phyloP scores from a whole-genome alignment of 2,113 vertebrate genomes.

The Bostrychus sinensis region DNA sequence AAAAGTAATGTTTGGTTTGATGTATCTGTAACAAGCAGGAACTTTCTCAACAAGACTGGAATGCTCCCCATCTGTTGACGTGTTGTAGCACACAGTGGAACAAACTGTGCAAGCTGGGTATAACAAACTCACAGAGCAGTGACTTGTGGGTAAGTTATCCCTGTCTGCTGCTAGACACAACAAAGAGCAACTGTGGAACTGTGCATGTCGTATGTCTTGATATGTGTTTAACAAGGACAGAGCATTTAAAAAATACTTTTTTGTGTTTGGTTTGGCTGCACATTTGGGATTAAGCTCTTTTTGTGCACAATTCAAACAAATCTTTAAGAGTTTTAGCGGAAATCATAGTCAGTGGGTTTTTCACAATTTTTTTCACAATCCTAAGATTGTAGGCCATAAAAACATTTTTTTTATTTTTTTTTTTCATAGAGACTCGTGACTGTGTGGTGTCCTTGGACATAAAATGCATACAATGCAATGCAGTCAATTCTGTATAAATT shows the following conservation, averaged over 20 bases:
- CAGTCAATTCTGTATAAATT: no score
- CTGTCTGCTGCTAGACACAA: slow-evolving; percentile 15
- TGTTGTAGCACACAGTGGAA: slow-evolving; percentile 25
- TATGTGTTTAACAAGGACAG: slow-evolving; percentile 8
- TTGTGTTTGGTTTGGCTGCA: slow-evolving; percentile 8
- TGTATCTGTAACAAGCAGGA: slow-evolving; percentile 33
- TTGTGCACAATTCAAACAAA: slow-evolving; percentile 12
- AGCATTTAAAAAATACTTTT: not conserved
- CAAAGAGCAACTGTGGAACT: slow-evolving; percentile 13
- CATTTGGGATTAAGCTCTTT: slow-evolving; percentile 27
- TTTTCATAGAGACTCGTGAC: not conserved
- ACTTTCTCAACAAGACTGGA: slow-evolving; percentile 22
- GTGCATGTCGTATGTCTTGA: slow-evolving; percentile 12
- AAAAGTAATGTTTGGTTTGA: slow-evolving; percentile 10
- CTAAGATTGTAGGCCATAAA: slow-evolving; percentile 9
- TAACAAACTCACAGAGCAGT: slow-evolving; percentile 31
- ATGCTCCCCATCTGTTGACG: slow-evolving; percentile 46
- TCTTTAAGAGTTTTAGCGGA: slow-evolving; percentile 28
- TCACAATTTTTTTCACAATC: not conserved
- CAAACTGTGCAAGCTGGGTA: slow-evolving; percentile 35
- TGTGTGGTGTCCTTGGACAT: slow-evolving; percentile 9
- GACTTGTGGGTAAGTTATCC: slow-evolving; percentile 38
- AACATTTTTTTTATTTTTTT: slow-evolving; percentile 11
- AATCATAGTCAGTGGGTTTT: slow-evolving; percentile 32
- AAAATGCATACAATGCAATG: slow-evolving; percentile 12